These are phyloP conservation scores for Manduca sexta DNA, from an alignment of 1,140 invertebrate genomes.

Conservation along the genomic window DNA sequence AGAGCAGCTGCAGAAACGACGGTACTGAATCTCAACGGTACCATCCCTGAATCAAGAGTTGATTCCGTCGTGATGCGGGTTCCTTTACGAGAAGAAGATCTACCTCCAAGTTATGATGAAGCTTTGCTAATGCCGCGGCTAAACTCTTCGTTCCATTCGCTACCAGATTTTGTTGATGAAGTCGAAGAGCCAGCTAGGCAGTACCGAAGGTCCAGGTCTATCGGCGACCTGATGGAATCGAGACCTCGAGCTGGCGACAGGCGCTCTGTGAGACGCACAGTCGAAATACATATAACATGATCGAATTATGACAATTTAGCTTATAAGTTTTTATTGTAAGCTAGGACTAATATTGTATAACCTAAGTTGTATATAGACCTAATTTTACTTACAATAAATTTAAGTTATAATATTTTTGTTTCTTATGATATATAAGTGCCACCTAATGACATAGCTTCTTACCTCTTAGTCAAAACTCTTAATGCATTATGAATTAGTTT, in stretches of 20 bases:
- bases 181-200: constrained; percentile 22
- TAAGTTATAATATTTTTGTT: too few species aligned
- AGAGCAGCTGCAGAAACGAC: constrained; percentile 66
- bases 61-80: constrained; percentile 70
- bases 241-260: constrained; percentile 45
- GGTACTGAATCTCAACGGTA: constrained; percentile 66
- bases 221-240: constrained; percentile 51
- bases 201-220: constrained; percentile 53
- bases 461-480: too few species aligned
- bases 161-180: constrained; percentile 70
- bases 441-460: too few species aligned
- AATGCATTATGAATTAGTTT: too few species aligned
- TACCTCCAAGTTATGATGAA: constrained; percentile 82
- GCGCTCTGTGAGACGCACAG: constrained; percentile 45
- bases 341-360: not conserved
- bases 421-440: too few species aligned
- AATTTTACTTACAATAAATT: too few species aligned
- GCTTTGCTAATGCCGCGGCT: constrained; percentile 80
- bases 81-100: constrained; percentile 74
- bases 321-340: constrained; percentile 1
- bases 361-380: not conserved
- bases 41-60: constrained; percentile 60
- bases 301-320: not conserved
- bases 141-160: constrained; percentile 75
- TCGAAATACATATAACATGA: constrained; percentile 32